Percentiles rank a stretch among this genome's conserved stretches.
Conservation (phyloP, 2,797 vertebrate species). For the Cyclopterus lumpus region DNA sequence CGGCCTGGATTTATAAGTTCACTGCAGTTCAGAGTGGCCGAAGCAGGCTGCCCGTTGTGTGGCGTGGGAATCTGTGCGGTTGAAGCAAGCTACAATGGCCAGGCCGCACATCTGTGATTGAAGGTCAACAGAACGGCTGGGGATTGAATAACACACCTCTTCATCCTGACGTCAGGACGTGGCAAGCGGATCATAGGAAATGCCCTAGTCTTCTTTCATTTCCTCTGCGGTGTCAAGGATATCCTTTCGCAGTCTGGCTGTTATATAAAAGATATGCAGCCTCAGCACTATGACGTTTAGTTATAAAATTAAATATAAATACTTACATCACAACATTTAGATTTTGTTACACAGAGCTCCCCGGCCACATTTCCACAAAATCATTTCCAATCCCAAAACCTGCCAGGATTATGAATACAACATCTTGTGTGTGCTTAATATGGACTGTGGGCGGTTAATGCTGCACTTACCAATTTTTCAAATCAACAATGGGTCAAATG, state of each 20-base stretch:
- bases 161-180: slow-evolving; percentile 38
- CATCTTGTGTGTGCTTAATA: neutral
- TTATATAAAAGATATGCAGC: slow-evolving; percentile 20
- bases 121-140: slow-evolving; percentile 14
- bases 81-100: slow-evolving; percentile 28
- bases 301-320: slow-evolving; percentile 25
- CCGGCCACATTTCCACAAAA: neutral
- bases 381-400: slow-evolving; percentile 13
- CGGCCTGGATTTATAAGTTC: slow-evolving; percentile 72
- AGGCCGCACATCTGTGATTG: slow-evolving; percentile 61
- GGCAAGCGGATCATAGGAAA: slow-evolving; percentile 44
- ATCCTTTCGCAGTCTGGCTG: slow-evolving; percentile 21
- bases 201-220: slow-evolving; percentile 56
- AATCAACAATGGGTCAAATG: neutral
- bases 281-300: slow-evolving; percentile 32
- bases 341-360: slow-evolving; percentile 3
- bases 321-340: neutral
- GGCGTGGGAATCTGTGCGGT: slow-evolving; percentile 51
- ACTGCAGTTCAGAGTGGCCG: slow-evolving; percentile 66
- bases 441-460: neutral
- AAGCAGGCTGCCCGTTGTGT: slow-evolving; percentile 33
- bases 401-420: slow-evolving; percentile 19
- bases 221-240: slow-evolving; percentile 53
- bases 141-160: slow-evolving; percentile 42
- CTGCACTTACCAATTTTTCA: neutral